phyloP scores from a whole-genome alignment of 2,797 vertebrate species.

The Aselliscus stoliczkanus region DNA sequence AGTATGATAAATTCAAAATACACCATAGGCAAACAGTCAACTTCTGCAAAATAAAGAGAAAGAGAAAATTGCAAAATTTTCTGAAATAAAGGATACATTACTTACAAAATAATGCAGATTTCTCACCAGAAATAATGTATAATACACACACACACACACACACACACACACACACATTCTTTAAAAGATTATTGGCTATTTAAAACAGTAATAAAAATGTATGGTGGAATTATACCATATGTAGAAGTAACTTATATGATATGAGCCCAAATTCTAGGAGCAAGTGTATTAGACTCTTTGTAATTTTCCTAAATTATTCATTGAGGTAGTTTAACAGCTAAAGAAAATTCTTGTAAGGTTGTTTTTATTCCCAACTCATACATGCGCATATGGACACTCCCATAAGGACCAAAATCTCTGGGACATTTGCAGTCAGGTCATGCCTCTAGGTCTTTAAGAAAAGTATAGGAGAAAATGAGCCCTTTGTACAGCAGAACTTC shows the following conservation, averaged over 20 bases:
- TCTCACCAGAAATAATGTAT: not conserved
- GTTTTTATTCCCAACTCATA: not conserved
- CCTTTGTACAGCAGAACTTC: not conserved
- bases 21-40: not conserved
- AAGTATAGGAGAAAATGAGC: not conserved
- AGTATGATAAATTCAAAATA: not conserved
- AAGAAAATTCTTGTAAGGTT: not conserved
- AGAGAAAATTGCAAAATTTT: not conserved
- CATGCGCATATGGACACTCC: no score
- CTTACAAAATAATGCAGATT: not conserved
- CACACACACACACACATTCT: not conserved
- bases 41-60: not conserved
- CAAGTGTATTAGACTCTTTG: not conserved
- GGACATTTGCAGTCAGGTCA: not conserved
- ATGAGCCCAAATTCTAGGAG: not conserved
- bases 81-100: not conserved
- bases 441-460: not conserved
- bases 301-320: not conserved
- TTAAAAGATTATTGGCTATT: not conserved
- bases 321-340: not conserved
- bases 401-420: not conserved
- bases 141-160: not conserved
- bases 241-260: not conserved
- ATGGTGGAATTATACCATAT: not conserved
- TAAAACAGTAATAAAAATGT: not conserved